Percentiles rank a stretch among this genome's conserved stretches.
These are phyloP conservation scores for Fulica atra DNA, from an alignment of 2,113 vertebrate species.

Conservation along the genomic window DNA sequence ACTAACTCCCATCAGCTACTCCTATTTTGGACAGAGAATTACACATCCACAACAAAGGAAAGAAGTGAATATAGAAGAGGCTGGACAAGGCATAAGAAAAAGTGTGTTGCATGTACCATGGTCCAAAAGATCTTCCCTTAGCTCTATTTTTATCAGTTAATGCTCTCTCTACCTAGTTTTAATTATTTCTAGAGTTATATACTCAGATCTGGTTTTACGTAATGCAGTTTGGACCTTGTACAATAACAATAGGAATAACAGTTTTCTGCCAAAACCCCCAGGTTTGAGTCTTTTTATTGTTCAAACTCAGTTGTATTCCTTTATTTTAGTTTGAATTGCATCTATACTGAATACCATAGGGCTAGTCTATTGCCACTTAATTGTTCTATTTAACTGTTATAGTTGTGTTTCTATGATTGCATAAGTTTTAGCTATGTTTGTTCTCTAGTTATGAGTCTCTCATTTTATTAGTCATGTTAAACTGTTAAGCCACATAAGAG, in stretches of 20 bases:
- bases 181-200: background rate
- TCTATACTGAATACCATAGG: accelerated
- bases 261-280: background rate
- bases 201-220: background rate
- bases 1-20: background rate
- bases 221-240: background rate
- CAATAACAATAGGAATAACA: background rate
- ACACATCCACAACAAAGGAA: background rate
- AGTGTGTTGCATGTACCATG: background rate
- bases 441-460: background rate
- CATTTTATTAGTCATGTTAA: background rate
- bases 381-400: background rate
- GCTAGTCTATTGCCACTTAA: background rate
- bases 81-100: background rate
- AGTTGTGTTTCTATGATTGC: background rate
- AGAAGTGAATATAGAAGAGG: background rate
- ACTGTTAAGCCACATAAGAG: background rate
- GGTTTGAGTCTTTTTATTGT: background rate
- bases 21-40: background rate
- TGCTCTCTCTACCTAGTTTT: background rate
- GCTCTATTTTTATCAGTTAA: background rate
- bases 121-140: background rate
- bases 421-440: background rate
- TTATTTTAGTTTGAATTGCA: background rate
- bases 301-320: background rate